Conservation (phyloP, 2,888 invertebrate species). For the Coleophora deauratella region DNA sequence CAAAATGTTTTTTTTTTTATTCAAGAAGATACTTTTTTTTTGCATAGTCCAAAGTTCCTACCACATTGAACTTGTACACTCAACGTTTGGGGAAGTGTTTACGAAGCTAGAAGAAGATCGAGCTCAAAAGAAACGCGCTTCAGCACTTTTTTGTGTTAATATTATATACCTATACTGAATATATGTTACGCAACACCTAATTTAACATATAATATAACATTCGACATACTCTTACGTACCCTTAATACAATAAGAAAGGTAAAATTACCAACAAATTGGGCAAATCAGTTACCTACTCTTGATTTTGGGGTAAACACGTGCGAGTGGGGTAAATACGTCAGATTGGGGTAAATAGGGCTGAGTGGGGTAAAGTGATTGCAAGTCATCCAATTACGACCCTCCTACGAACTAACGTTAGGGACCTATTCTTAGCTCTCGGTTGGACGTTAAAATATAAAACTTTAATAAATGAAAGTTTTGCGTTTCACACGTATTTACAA, state of each 20-base stretch:
- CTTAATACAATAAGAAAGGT: constrained; percentile 4
- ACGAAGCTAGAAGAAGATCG: no score
- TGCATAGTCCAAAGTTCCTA: no score
- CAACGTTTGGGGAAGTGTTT: no score
- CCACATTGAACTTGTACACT: no score
- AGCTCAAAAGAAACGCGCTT: no score
- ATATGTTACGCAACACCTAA: no score
- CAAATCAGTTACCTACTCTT: constrained; percentile 52
- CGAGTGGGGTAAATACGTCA: constrained; percentile 61
- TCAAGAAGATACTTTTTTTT: no score
- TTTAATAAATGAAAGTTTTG: no score
- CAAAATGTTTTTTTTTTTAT: no score
- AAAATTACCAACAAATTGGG: constrained; percentile 41
- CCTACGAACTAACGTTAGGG: constrained; percentile 16
- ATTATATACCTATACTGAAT: no score
- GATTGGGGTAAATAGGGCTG: constrained; percentile 58
- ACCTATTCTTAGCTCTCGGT: constrained; percentile 1
- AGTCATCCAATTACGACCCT: constrained; percentile 68
- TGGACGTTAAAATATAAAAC: neutral
- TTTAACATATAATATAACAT: neutral
- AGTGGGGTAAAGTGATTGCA: constrained; percentile 70
- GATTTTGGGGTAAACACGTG: constrained; percentile 61
- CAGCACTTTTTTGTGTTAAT: no score
- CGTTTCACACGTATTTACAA: no score
- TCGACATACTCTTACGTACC: neutral